phyloP scores from a whole-genome alignment of 2,113 vertebrate genomes.

The Phoenicopterus ruber region DNA sequence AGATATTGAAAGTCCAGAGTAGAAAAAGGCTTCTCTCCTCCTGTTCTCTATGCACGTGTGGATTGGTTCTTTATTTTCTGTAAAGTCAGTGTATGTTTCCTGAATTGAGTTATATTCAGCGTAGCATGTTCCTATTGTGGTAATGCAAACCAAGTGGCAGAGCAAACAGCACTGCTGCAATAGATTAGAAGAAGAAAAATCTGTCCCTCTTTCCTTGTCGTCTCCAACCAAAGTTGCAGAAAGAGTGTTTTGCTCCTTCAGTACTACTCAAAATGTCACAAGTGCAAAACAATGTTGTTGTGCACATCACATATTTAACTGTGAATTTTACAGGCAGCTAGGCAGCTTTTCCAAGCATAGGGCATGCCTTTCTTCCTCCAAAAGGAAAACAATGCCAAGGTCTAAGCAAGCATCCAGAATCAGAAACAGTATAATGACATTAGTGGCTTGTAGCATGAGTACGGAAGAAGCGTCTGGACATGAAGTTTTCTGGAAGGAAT shows the following conservation, averaged over 20 bases:
- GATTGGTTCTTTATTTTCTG: neutral
- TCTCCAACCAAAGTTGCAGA: neutral
- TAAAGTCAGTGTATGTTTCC: neutral
- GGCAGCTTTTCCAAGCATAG: neutral
- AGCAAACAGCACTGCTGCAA: neutral
- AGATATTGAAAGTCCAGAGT: neutral
- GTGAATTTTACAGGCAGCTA: neutral
- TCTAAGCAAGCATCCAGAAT: neutral
- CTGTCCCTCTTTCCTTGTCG: neutral
- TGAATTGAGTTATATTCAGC: neutral
- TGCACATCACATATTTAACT: neutral
- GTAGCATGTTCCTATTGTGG: neutral
- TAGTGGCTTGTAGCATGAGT: neutral
- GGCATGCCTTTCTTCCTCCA: neutral
- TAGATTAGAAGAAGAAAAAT: neutral
- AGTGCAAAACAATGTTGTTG: neutral
- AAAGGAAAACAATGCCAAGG: neutral
- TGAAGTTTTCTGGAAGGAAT: neutral
- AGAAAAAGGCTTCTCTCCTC: neutral
- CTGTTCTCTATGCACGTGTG: neutral
- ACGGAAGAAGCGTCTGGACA: accelerated
- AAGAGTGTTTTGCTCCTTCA: neutral
- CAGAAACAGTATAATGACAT: neutral
- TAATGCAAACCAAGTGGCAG: neutral
- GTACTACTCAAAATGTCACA: neutral